phyloP scores from a whole-genome alignment of 2,113 vertebrate genomes.

The Regulus satrapa region DNA sequence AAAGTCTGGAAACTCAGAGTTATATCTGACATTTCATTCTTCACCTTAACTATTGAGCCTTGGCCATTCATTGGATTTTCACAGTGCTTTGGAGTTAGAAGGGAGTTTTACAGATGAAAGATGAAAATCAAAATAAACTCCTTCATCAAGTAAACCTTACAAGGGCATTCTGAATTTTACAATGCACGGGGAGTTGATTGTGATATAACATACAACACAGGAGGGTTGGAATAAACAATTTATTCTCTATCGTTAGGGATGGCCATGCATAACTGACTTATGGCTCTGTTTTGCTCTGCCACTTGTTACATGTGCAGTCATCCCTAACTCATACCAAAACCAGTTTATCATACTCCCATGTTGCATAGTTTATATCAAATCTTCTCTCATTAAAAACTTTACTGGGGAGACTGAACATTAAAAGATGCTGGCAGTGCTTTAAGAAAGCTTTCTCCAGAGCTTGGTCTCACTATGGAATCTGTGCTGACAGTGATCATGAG shows the following conservation, averaged over 20 bases:
- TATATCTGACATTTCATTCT: constrained; percentile 48
- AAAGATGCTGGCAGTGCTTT: background rate
- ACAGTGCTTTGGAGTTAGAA: constrained; percentile 56
- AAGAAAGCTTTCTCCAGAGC: background rate
- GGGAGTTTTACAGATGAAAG: constrained; percentile 60
- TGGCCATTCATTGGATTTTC: constrained; percentile 55
- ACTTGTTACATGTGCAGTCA: constrained; percentile 24
- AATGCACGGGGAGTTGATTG: constrained; percentile 33
- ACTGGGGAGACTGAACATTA: background rate
- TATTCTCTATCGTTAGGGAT: constrained; percentile 42
- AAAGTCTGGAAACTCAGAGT: constrained; percentile 32
- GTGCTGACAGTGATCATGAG: background rate
- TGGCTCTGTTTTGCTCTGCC: constrained; percentile 3
- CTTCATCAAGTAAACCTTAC: constrained; percentile 56
- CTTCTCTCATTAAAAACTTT: constrained; percentile 2
- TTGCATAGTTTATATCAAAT: background rate
- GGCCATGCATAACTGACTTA: constrained; percentile 13
- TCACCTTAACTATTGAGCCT: constrained; percentile 58
- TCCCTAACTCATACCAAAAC: background rate
- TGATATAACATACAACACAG: constrained; percentile 32
- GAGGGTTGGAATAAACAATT: constrained; percentile 55
- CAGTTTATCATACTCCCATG: background rate
- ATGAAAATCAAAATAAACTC: constrained; percentile 64
- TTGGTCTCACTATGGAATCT: background rate
- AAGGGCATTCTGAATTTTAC: constrained; percentile 45